These are phyloP conservation scores for Cuniculus paca DNA, from an alignment of 2,797 vertebrate genomes.

Conservation along the genomic window DNA sequence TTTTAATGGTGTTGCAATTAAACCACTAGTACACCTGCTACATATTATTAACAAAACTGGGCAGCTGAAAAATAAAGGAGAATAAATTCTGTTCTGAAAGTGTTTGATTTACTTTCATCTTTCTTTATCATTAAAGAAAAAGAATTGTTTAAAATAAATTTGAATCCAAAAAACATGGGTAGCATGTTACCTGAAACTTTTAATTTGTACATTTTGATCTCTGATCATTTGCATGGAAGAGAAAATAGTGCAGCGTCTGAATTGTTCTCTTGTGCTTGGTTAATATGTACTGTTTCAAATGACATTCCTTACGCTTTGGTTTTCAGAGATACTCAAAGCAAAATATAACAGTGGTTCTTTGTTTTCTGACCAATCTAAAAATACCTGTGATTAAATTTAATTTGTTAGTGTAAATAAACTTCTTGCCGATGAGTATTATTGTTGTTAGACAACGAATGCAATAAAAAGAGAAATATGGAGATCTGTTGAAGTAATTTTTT, in stretches of 20 bases:
- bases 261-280: conserved; percentile 88
- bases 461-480: conserved; percentile 89
- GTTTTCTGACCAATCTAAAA: conserved; percentile 87
- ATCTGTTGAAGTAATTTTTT: conserved; percentile 76
- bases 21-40: conserved; percentile 74
- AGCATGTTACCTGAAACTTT: conserved; percentile 87
- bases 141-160: conserved; percentile 82
- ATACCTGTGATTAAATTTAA: conserved; percentile 88
- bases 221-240: conserved; percentile 91
- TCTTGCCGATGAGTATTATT: conserved; percentile 91
- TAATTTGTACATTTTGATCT: conserved; percentile 88
- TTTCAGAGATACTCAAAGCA: conserved; percentile 85
- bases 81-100: conserved; percentile 83
- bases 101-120: conserved; percentile 79
- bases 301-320: conserved; percentile 83
- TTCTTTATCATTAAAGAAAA: conserved; percentile 81
- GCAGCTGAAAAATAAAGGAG: conserved; percentile 81
- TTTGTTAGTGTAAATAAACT: conserved; percentile 93
- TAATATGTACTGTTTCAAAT: conserved; percentile 85
- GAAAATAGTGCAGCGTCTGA: conserved; percentile 87
- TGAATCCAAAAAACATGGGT: conserved; percentile 80
- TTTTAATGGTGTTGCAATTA: conserved; percentile 56
- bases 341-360: conserved; percentile 84
- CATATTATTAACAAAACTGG: conserved; percentile 74
- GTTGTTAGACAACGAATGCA: conserved; percentile 92